Evolutionary conservation across 1,140 invertebrate genomes (phyloP).

Genomic region (Plectrocnemia conspersa): DNA sequence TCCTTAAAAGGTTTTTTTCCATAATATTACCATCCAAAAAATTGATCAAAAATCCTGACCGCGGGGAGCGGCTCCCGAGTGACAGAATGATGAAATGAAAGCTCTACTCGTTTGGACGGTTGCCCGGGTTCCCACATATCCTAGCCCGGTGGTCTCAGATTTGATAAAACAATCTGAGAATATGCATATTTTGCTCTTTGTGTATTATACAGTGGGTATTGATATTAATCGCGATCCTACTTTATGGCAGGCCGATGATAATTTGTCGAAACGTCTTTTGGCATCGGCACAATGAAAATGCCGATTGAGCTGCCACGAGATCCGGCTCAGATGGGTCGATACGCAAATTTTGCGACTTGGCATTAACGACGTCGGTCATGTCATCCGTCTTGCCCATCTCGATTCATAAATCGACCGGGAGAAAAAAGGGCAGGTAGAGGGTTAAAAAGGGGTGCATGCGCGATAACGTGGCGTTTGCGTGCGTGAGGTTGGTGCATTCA

Average conservation of each 20-base stretch:
- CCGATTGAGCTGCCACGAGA: slow-evolving; percentile 4
- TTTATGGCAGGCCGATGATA: slow-evolving; percentile 17
- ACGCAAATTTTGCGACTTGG: slow-evolving; percentile 26
- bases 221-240: slow-evolving; percentile 1
- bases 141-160: slow-evolving; percentile 24
- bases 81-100: slow-evolving; percentile 34
- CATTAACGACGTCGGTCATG: slow-evolving; percentile 7
- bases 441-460: too few relatives aligned
- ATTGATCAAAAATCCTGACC: too few relatives aligned
- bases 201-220: slow-evolving; percentile 11
- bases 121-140: too few relatives aligned
- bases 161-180: not conserved
- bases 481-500: too few relatives aligned
- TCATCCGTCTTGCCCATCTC: slow-evolving; percentile 21
- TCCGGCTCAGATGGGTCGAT: slow-evolving; percentile 9
- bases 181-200: not conserved
- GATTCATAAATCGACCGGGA: slow-evolving; percentile 32
- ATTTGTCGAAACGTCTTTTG: slow-evolving; percentile 9
- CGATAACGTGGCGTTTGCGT: too few relatives aligned
- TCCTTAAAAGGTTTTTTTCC: too few relatives aligned
- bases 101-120: slow-evolving; percentile 12
- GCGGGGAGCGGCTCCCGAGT: slow-evolving; percentile 20
- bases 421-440: too few relatives aligned
- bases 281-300: not conserved
- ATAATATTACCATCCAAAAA: too few relatives aligned